Evolutionary conservation across 1,140 invertebrate genomes (phyloP), one percentile per base, ranked within the genome.

Genomic region (Drosophila saltans): DNA sequence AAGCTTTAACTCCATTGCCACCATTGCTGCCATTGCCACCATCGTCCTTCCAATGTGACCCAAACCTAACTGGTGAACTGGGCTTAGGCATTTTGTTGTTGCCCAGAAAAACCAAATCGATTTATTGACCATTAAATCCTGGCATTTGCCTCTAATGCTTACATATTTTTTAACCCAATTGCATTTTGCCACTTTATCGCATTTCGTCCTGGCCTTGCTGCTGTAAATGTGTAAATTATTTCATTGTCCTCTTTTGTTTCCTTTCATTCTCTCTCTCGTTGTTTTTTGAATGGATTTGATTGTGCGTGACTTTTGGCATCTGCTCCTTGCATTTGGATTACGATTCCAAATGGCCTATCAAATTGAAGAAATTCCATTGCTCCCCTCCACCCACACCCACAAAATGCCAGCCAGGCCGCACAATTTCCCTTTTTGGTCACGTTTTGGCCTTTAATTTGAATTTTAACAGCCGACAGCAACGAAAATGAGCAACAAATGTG

Each of bases 71-170:
- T 65, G 71, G 57, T 60, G 41, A 70, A 63, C 43, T 60, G 28
- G 24, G 41, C 39, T 21, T 75, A 66, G 66, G 71, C 65, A 57
- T 62, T 52, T 75, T 36, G 33, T 36, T 36, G 28, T 30, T 30
- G 28, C 28, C 58, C 59, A 61, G 16, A 16, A 70, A 76, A 68
- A 69, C 45, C 70, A 77, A 86, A 89, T 89, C 83, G 83, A 86
- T 86, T 86, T 86, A 86, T 86, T 86, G 84, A 71, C 76, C 77
- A 86, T 89, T 88, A 86, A 84, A 71, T 72, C 63, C 72, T 57
- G 72, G 73, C 76, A 78, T 80, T 86, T 72, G 62, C 67, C 77
- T 78, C 76, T 86, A 83, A 86, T 80, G 88, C 43, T 26, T 64
- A 52, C 28, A 52, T 52, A 52, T 52, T 64, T 74, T 83, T 83